These are phyloP conservation scores for Doryteuthis pealeii DNA, from an alignment of 1,140 invertebrate species.

Conservation along the genomic window DNA sequence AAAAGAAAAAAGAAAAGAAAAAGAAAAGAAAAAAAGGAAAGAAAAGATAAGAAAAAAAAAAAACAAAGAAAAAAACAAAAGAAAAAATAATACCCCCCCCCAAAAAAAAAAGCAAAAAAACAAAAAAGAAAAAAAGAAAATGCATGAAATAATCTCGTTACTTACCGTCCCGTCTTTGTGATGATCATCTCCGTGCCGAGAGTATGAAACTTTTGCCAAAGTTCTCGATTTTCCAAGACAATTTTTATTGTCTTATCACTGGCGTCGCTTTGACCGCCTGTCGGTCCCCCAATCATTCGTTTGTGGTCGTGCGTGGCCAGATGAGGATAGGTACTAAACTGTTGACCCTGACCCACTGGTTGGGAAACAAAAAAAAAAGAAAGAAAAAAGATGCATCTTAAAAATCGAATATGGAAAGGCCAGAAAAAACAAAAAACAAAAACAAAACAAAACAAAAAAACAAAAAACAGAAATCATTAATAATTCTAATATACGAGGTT, in stretches of 20 bases:
- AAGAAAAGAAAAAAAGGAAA: no score
- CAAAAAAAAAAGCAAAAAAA: no score
- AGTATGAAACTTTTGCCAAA: slow-evolving; percentile 98
- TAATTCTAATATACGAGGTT: no score
- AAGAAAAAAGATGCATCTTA: background rate
- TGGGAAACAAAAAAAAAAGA: background rate
- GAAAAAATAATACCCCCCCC: no score
- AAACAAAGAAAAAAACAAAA: no score
- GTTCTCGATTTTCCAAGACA: slow-evolving; percentile 66
- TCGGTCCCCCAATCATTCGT: slow-evolving; percentile 34
- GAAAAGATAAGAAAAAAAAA: no score
- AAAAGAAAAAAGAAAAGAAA: no score
- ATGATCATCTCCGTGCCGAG: slow-evolving; percentile 99
- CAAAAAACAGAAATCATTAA: no score
- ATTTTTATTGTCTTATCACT: slow-evolving; percentile 56
- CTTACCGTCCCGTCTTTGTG: slow-evolving; percentile 98
- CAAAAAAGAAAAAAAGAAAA: no score
- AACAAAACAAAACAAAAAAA: no score
- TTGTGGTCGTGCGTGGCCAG: slow-evolving; percentile 42
- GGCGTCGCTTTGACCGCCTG: slow-evolving; percentile 34
- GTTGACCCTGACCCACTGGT: slow-evolving; percentile 46
- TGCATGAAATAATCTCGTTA: background rate
- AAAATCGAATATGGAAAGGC: no score
- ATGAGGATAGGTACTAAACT: slow-evolving; percentile 52
- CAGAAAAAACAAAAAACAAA: no score